Conservation (phyloP, 2,888 invertebrate species). For the Nasonovia ribisnigri region DNA sequence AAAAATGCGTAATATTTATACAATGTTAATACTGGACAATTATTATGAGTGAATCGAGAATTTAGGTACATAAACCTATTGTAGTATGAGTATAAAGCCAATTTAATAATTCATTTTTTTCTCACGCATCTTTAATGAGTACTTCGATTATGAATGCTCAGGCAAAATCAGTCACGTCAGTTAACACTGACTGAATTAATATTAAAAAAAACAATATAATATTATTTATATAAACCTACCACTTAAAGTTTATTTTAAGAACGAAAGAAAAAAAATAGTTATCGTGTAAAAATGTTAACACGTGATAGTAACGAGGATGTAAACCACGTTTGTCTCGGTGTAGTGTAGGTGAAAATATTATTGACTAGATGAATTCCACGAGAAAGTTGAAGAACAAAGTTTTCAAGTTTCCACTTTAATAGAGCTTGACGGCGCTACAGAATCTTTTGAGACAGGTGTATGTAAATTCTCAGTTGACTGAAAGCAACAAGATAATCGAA, state of each 20-base stretch:
- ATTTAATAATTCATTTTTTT: conserved; percentile 11
- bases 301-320: background rate
- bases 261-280: conserved; percentile 27
- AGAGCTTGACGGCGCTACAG: conserved; percentile 46
- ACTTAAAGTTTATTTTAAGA: conserved; percentile 17
- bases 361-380: conserved; percentile 53
- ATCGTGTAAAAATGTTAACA: conserved; percentile 8
- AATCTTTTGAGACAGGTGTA: conserved; percentile 43
- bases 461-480: conserved; percentile 50
- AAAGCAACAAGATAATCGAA: background rate
- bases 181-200: conserved; percentile 30
- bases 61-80: conserved; percentile 24
- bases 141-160: conserved; percentile 19
- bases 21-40: conserved; percentile 60
- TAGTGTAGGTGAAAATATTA: background rate
- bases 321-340: background rate
- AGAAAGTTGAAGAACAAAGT: conserved; percentile 21
- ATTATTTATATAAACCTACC: background rate
- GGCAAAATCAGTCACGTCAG: conserved; percentile 53
- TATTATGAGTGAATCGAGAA: conserved; percentile 45
- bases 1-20: conserved; percentile 43
- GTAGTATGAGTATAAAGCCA: background rate
- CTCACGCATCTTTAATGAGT: background rate
- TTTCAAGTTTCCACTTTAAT: conserved; percentile 61
- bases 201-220: background rate